A percentile compares a stretch with the other conserved stretches of the same genome.
These are phyloP conservation scores for Lamellibrachia satsuma DNA, from an alignment of 2,888 invertebrate species.

Conservation along the genomic window DNA sequence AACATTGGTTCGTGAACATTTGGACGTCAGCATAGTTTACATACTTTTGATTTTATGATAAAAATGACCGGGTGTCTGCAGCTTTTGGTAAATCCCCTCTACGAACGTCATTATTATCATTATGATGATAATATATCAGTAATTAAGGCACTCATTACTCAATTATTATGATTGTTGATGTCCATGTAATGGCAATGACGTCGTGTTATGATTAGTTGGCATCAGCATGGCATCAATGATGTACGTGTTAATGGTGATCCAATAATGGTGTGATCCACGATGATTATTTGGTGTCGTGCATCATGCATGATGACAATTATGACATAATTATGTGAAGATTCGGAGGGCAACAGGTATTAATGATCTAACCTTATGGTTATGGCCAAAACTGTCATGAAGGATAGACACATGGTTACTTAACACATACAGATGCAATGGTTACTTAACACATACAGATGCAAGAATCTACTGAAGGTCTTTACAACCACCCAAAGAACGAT, in stretches of 20 bases:
- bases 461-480: not conserved
- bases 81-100: no score
- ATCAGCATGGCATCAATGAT: not conserved
- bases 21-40: no score
- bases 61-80: no score
- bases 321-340: not conserved
- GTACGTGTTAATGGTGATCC: not conserved
- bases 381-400: not conserved
- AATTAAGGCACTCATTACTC: no score
- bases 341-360: not conserved
- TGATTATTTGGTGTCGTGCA: not conserved
- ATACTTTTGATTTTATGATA: no score
- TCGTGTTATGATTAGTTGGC: not conserved
- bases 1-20: no score
- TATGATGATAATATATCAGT: no score
- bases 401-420: not conserved
- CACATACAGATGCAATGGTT: no score
- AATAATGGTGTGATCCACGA: not conserved
- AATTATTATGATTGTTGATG: not conserved
- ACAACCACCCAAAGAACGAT: no score
- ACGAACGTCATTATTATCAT: no score
- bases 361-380: not conserved
- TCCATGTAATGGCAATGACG: not conserved
- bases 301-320: not conserved
- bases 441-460: not conserved